Conservation (phyloP, 2,797 vertebrate species). For the Crocodylus rhombifer region DNA sequence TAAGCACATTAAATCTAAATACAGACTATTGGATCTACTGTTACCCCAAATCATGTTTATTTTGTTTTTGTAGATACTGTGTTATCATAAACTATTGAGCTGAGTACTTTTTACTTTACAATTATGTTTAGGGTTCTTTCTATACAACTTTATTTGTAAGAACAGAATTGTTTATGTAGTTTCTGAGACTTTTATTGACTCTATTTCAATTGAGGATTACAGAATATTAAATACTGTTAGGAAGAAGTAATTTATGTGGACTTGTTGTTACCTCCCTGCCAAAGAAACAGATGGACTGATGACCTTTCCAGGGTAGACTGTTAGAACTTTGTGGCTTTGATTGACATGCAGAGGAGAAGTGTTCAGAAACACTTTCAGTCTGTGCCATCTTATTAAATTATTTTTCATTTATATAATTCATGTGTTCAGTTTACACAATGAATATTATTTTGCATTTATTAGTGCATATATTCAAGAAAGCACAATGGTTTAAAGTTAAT, state of each 20-base stretch:
- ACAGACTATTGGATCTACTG: background rate
- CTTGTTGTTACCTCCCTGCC: conserved; percentile 64
- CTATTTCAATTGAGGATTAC: conserved; percentile 56
- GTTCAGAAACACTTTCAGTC: conserved; percentile 4
- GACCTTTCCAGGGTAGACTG: conserved; percentile 48
- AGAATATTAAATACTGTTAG: conserved; percentile 52
- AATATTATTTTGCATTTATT: background rate
- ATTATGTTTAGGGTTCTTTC: background rate
- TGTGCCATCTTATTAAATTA: conserved; percentile 14
- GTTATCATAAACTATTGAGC: conserved; percentile 6
- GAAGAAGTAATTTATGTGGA: conserved; percentile 26
- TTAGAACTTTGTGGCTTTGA: conserved; percentile 47
- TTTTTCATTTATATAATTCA: conserved; percentile 27
- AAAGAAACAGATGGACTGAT: conserved; percentile 60
- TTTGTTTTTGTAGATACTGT: background rate
- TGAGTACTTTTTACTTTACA: background rate
- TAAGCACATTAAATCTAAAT: background rate
- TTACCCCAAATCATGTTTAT: background rate
- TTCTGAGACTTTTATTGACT: conserved; percentile 24
- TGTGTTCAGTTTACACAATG: background rate
- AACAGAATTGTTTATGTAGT: background rate
- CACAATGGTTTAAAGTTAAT: background rate
- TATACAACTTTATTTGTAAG: background rate
- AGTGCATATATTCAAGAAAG: background rate
- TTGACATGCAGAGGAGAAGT: background rate